Base-by-base conservation (phyloP, 2,888 invertebrate species). In the Eupithecia dodoneata region DNA sequence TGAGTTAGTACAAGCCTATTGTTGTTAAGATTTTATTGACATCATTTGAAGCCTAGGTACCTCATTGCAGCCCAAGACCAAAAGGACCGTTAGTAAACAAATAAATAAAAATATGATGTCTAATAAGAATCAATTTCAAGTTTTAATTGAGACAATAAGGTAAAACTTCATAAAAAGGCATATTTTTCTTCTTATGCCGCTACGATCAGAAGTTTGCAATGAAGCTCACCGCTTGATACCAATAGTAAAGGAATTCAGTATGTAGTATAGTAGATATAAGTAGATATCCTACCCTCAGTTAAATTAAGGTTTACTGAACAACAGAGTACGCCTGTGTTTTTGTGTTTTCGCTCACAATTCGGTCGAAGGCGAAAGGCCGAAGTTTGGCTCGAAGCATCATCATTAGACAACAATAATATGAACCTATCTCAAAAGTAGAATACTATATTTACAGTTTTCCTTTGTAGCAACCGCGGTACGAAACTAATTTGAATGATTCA, bases 401-500 rank as follows among this genome's bases (percentile, higher is more conserved):
- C 30, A 30, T 30, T 30, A 59, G 9, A 10, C 18, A 18, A 59
- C 59, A 30, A 63, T 30, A 63, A 1, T 59, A 63, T 63, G 30
- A 2, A 59, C 18, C 3, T 0, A 18, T 59, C 59, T 59, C 59
- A 59, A 59, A 59, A 59, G 59, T 63, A 63, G 63, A 66, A 66
- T 42, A 42, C 66, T 42, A 42, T 74, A 80, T 79, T 79, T 77
- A 52, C 80, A 78, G 80, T 84, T 74, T 78, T 86, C 84, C 83
- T 86, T 87, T 86, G 86, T 82, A 81, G 80, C 82, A 85, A 85
- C 85, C 84, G 81, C 84, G 82, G 69, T 83, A 81, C 77, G 77
- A 80, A 82, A 84, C 85, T 80, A 80, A 80, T 80, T 82, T 78
- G 73, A 77, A 83, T 80, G 86, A 91, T 92, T 88, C 86, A 87